Conservation (phyloP, 2,113 vertebrate species). For the Silurus asotus region DNA sequence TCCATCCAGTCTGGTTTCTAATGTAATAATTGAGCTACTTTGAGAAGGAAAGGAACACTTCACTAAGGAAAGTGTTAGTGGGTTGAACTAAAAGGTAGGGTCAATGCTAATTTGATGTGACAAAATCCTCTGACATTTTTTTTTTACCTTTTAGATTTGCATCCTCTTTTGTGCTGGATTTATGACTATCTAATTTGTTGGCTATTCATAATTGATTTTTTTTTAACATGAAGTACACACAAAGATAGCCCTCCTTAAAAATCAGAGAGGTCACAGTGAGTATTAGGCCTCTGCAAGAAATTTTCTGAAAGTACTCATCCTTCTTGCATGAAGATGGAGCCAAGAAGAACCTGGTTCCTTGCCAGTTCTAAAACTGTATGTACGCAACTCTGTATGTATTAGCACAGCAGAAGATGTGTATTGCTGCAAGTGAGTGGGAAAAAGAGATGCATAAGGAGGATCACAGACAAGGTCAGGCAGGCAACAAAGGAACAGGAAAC, state of each 20-base stretch:
- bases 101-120: slow-evolving; percentile 75
- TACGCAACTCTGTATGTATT: slow-evolving; percentile 5
- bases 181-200: slow-evolving; percentile 64
- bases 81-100: slow-evolving; percentile 58
- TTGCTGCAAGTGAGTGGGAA: slow-evolving; percentile 55
- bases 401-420: slow-evolving; percentile 32
- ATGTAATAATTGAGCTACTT: slow-evolving; percentile 71
- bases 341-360: slow-evolving; percentile 58
- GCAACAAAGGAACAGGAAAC: slow-evolving; percentile 70
- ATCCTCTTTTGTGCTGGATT: slow-evolving; percentile 57
- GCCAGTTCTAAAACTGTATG: slow-evolving; percentile 49
- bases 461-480: slow-evolving; percentile 72
- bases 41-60: slow-evolving; percentile 65
- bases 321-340: slow-evolving; percentile 62
- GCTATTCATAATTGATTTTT: slow-evolving; percentile 56
- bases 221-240: slow-evolving; percentile 59
- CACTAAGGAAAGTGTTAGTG: slow-evolving; percentile 72
- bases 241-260: slow-evolving; percentile 14
- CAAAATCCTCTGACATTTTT: slow-evolving; percentile 70
- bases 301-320: slow-evolving; percentile 64
- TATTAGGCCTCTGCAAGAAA: slow-evolving; percentile 65
- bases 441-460: slow-evolving; percentile 60
- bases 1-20: slow-evolving; percentile 69
- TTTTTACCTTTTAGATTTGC: slow-evolving; percentile 70
- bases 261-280: slow-evolving; percentile 52